phyloP scores from a whole-genome alignment of 2,888 invertebrate genomes.

The Trimorus sp. region DNA sequence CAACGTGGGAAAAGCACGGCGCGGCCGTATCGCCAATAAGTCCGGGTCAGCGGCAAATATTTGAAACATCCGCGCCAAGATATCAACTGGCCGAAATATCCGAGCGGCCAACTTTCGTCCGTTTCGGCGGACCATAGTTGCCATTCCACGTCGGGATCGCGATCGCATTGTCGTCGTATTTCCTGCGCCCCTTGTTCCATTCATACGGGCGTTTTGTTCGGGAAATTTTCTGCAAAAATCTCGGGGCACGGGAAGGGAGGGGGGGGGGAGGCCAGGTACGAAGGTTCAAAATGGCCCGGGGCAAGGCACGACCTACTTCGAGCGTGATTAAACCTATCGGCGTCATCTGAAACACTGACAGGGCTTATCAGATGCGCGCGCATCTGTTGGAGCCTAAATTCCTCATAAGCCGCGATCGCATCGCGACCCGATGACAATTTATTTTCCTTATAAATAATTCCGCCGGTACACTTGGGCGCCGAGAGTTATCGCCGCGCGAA shows the following conservation, averaged over 20 bases:
- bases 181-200: constrained; percentile 45
- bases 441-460: constrained; percentile 57
- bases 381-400: constrained; percentile 48
- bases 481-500: constrained; percentile 41
- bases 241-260: neutral
- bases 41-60: constrained; percentile 71
- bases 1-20: constrained; percentile 75
- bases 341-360: constrained; percentile 35
- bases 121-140: constrained; percentile 70
- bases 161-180: constrained; percentile 72
- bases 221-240: constrained; percentile 21
- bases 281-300: constrained; percentile 5
- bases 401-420: constrained; percentile 51
- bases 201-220: constrained; percentile 40
- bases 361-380: constrained; percentile 42
- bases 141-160: constrained; percentile 72
- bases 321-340: constrained; percentile 34
- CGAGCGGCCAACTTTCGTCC: constrained; percentile 73
- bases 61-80: constrained; percentile 73
- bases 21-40: constrained; percentile 63
- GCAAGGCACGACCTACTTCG: constrained; percentile 34
- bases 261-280: neutral
- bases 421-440: constrained; percentile 48
- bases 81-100: constrained; percentile 71
- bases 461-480: constrained; percentile 24